phyloP scores from a whole-genome alignment of 2,888 invertebrate genomes.

The Thysanoteuthis rhombus region DNA sequence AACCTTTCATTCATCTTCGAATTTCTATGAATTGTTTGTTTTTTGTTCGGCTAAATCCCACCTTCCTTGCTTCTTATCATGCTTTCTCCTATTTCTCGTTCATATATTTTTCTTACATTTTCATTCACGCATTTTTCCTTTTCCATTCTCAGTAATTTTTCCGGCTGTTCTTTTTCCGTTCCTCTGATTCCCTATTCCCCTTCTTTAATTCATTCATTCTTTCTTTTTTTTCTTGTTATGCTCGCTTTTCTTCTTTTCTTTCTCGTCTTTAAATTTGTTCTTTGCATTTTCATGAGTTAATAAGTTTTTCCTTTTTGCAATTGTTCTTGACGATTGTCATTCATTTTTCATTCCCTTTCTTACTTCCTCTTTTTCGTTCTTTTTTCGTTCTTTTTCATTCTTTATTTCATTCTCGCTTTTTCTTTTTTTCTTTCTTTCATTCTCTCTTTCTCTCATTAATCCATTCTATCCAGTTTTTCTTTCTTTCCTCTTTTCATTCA shows the following conservation, averaged over 20 bases:
- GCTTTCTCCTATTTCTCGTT: not conserved
- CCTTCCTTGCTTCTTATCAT: not conserved
- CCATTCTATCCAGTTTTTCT: not conserved
- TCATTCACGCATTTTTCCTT: too few relatives aligned
- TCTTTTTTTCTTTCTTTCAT: not conserved
- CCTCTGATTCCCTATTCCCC: not conserved
- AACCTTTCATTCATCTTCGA: not conserved
- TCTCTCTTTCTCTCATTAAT: not conserved
- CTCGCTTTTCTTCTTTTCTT: not conserved
- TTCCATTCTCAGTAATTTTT: not conserved
- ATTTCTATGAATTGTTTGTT: not conserved
- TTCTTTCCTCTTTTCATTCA: not conserved
- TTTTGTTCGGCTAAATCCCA: not conserved
- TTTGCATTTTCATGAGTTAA: not conserved
- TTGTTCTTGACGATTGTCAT: not conserved
- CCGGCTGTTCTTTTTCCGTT: not conserved
- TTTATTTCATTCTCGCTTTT: not conserved
- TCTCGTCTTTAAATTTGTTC: not conserved
- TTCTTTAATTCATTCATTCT: not conserved
- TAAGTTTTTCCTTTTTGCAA: not conserved
- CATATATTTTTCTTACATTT: not conserved
- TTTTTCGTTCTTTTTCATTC: not conserved
- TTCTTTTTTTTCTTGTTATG: not conserved
- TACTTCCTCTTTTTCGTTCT: not conserved
- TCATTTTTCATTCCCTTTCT: not conserved